phyloP scores from a whole-genome alignment of 2,113 vertebrate species.

The Galeopterus variegatus region DNA sequence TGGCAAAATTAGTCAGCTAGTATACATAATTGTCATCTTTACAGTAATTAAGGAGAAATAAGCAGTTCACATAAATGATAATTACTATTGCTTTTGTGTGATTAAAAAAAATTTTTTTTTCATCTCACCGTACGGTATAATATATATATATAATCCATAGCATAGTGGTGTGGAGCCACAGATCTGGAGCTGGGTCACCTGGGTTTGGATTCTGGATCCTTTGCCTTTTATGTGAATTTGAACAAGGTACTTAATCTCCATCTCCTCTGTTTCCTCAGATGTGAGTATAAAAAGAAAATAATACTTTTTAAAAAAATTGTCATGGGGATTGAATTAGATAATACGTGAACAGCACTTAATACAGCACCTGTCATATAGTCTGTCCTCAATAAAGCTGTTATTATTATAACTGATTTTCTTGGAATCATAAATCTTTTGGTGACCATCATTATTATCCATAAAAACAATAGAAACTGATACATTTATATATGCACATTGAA shows the following conservation, averaged over 20 bases:
- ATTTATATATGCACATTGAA: neutral
- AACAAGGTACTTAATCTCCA: neutral
- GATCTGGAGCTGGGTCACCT: neutral
- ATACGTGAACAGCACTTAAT: neutral
- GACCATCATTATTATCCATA: neutral
- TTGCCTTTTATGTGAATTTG: neutral
- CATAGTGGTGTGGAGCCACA: accelerated
- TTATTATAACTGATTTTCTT: conserved; percentile 8
- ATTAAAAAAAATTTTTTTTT: neutral
- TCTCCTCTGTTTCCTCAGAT: conserved; percentile 1
- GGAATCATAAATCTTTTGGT: neutral
- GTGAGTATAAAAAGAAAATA: neutral
- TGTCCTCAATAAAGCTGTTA: neutral
- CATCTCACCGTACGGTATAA: neutral
- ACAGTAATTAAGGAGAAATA: conserved; percentile 11
- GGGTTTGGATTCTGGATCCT: neutral
- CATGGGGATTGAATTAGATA: neutral
- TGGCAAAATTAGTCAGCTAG: conserved; percentile 6
- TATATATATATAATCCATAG: neutral
- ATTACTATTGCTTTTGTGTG: neutral
- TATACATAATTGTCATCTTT: neutral
- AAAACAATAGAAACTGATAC: neutral
- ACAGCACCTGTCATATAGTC: neutral
- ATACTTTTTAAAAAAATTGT: conserved; percentile 21
- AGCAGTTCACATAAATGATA: neutral